These are phyloP conservation scores for Heptranchias perlo DNA, from an alignment of 2,113 vertebrate genomes.

Conservation along the genomic window DNA sequence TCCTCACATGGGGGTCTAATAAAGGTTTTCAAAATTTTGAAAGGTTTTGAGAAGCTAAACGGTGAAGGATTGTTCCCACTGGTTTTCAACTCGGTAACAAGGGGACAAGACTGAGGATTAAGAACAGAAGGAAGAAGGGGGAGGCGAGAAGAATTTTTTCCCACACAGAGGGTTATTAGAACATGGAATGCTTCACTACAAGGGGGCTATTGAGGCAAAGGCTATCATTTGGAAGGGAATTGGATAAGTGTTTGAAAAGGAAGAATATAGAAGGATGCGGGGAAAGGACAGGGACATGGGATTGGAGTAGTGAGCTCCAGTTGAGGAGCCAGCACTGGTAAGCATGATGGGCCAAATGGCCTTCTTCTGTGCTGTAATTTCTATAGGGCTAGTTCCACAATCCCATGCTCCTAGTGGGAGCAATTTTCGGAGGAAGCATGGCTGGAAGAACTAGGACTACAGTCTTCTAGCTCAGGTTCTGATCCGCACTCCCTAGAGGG, in stretches of 20 bases:
- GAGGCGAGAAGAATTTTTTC: not conserved
- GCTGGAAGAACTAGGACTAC: not conserved
- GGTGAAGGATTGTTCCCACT: not conserved
- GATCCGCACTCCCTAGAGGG: not conserved
- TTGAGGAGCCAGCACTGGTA: not conserved
- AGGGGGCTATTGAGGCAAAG: not conserved
- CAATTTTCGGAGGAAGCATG: not conserved
- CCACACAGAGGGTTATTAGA: not conserved
- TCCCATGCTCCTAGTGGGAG: not conserved
- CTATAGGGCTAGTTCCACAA: not conserved
- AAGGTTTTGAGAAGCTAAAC: not conserved
- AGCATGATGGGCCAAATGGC: not conserved
- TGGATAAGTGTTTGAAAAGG: not conserved
- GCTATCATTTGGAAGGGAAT: not conserved
- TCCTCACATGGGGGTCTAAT: not conserved
- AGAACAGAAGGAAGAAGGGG: not conserved
- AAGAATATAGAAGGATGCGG: not conserved
- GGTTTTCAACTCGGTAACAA: not conserved
- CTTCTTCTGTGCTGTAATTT: not conserved
- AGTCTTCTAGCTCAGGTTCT: not conserved
- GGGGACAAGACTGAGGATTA: not conserved
- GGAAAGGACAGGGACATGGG: not conserved
- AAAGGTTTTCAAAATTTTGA: not conserved
- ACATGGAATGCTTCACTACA: not conserved
- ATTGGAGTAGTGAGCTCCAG: not conserved